phyloP scores from a whole-genome alignment of 2,113 vertebrate species.

The Catharus minimus region DNA sequence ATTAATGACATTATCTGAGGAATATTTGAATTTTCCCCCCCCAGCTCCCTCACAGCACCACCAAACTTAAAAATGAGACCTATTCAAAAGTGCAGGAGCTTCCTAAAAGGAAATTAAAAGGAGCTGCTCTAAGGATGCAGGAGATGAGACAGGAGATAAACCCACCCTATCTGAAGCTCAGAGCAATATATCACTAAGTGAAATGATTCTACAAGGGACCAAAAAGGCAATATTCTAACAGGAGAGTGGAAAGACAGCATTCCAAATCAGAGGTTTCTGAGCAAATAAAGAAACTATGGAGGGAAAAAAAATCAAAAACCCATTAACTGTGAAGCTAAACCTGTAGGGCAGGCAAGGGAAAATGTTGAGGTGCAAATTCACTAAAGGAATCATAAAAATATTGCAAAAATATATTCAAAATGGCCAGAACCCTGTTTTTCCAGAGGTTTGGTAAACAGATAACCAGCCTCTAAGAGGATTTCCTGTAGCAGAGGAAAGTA shows the following conservation, averaged over 20 bases:
- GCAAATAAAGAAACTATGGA: constrained; percentile 27
- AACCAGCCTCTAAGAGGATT: background rate
- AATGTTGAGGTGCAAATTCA: background rate
- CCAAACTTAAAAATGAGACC: constrained; percentile 18
- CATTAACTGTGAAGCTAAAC: background rate
- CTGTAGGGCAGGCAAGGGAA: background rate
- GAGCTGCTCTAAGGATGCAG: constrained; percentile 22
- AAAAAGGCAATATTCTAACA: constrained; percentile 48
- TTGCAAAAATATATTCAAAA: background rate
- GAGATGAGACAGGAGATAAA: constrained; percentile 50
- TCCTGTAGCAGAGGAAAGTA: background rate
- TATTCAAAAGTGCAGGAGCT: background rate
- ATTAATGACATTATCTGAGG: background rate
- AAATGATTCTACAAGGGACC: constrained; percentile 53
- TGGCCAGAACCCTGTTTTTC: background rate
- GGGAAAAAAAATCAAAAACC: background rate
- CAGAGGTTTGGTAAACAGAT: background rate
- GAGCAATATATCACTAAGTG: constrained; percentile 53
- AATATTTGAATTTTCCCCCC: background rate
- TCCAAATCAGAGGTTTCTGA: constrained; percentile 10
- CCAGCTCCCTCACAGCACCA: background rate
- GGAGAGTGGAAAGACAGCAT: background rate
- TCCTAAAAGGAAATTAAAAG: constrained; percentile 61
- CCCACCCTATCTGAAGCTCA: constrained; percentile 10
- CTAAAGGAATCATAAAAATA: background rate